These are phyloP conservation scores for Meiosimyza decipiens DNA, from an alignment of 2,888 invertebrate genomes.

Conservation along the genomic window DNA sequence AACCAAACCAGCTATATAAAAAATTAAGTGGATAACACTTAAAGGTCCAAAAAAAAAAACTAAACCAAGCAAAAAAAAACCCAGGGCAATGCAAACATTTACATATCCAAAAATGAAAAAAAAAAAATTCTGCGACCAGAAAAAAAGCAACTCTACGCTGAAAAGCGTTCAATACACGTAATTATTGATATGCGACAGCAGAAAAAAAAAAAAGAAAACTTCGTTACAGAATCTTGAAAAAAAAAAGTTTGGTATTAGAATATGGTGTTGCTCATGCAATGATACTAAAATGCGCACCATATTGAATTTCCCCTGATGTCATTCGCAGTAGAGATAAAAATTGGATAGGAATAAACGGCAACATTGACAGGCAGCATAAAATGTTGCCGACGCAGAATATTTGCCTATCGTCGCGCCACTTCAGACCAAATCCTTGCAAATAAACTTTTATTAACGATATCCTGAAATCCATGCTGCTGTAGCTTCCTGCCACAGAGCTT, in stretches of 20 bases:
- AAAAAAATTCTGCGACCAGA: too few species aligned
- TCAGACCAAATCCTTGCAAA: constrained; percentile 6
- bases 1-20: too few species aligned
- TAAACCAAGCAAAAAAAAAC: too few species aligned
- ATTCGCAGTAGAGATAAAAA: neutral
- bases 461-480: neutral
- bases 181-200: neutral
- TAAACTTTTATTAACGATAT: constrained; percentile 10
- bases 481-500: neutral
- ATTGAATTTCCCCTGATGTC: constrained; percentile 6
- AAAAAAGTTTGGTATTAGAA: neutral
- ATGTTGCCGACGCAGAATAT: neutral
- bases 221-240: neutral
- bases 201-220: neutral
- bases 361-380: too few species aligned
- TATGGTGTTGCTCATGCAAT: neutral
- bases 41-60: neutral
- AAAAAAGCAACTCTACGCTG: neutral
- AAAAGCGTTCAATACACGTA: neutral
- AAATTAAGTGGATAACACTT: constrained; percentile 1
- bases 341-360: too few species aligned
- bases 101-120: too few species aligned
- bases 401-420: neutral
- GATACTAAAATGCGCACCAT: neutral
- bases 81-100: too few species aligned